These are phyloP conservation scores for Pteromalus puparum DNA, from an alignment of 1,140 invertebrate genomes.

Conservation along the genomic window DNA sequence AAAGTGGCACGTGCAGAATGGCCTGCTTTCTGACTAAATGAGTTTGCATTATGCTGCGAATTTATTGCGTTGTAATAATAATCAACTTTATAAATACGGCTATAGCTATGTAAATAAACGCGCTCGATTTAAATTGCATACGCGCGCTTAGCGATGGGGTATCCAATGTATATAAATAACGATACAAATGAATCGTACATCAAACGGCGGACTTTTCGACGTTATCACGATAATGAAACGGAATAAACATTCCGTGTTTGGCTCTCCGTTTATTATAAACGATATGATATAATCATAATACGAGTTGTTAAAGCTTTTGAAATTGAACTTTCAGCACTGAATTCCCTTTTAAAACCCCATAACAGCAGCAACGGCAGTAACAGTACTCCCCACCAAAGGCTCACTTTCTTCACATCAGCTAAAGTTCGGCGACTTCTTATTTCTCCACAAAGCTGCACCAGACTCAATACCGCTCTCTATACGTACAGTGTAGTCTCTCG, in stretches of 20 bases:
- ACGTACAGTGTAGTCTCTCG: neutral
- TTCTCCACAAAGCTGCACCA: neutral
- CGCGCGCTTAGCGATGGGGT: no score
- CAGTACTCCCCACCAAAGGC: neutral
- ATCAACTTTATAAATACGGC: neutral
- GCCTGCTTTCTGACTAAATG: neutral
- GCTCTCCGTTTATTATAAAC: no score
- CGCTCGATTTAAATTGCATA: no score
- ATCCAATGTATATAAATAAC: neutral
- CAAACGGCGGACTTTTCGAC: no score
- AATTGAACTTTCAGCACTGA: no score
- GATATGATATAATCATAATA: no score
- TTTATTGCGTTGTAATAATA: neutral
- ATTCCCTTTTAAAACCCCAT: neutral
- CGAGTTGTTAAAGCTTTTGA: no score
- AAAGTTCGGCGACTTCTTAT: conserved; percentile 16
- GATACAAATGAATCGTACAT: neutral
- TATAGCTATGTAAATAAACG: no score
- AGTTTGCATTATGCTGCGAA: neutral
- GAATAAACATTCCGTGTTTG: no score
- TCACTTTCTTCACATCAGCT: neutral
- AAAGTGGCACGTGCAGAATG: neutral
- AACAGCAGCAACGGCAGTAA: neutral
- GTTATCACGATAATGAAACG: no score
- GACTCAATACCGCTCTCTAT: conserved; percentile 12